Evolutionary conservation across 2,888 invertebrate genomes (phyloP).

Genomic region (Oeneis ivallda): DNA sequence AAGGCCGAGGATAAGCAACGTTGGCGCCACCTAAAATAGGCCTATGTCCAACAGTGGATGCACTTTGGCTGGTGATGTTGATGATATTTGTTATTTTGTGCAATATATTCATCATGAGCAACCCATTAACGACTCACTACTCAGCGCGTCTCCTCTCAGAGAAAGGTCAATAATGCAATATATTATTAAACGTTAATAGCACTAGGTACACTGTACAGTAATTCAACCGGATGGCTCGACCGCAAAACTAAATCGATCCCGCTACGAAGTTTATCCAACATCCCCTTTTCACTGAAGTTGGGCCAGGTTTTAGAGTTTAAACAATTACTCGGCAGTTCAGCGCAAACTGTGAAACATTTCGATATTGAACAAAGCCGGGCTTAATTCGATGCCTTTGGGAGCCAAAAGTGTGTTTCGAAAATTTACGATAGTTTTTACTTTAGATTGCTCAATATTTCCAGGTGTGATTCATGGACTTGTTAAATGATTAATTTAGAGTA

Average conservation of each 20-base stretch:
- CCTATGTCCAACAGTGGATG: no score
- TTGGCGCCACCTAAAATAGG: no score
- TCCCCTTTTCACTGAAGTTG: conserved; percentile 11
- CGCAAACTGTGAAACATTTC: conserved; percentile 22
- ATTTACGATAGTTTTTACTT: neutral
- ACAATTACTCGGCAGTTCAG: conserved; percentile 21
- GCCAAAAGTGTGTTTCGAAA: conserved; percentile 18
- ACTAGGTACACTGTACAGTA: neutral
- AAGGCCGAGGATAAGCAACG: no score
- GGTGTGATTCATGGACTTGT: no score
- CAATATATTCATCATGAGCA: no score
- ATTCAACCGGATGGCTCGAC: conserved; percentile 5
- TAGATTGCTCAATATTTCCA: neutral
- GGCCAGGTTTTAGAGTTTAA: conserved; percentile 7
- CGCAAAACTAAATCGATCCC: conserved; percentile 14
- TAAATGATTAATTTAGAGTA: no score
- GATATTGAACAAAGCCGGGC: conserved; percentile 37
- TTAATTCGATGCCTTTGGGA: conserved; percentile 48
- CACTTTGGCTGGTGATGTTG: no score
- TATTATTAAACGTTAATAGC: no score
- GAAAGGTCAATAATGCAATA: no score
- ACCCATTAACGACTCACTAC: no score
- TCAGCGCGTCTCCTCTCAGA: no score
- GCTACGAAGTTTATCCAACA: conserved; percentile 5
- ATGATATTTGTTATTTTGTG: no score